These are phyloP conservation scores for Micropterix aruncella DNA, from an alignment of 2,888 invertebrate species.

Conservation along the genomic window DNA sequence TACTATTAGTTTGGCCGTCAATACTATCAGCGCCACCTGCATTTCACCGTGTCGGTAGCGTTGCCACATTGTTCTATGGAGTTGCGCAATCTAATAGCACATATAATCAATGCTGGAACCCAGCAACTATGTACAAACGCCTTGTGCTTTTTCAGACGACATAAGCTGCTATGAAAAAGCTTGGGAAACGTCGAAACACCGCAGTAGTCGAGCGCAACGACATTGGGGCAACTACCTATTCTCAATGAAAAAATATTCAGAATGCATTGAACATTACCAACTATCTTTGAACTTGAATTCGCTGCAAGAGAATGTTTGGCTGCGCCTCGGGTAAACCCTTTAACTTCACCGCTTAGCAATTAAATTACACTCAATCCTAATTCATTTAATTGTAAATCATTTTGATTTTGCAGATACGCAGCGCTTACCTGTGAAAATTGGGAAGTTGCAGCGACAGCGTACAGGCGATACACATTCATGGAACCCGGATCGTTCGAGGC, in stretches of 20 bases:
- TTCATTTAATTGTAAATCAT: not conserved
- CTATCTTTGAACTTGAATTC: conserved; percentile 75
- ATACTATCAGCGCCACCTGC: too few relatives aligned
- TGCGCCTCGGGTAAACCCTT: conserved; percentile 51
- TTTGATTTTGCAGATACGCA: conserved; percentile 40
- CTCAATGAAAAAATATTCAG: conserved; percentile 56
- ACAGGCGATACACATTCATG: conserved; percentile 74
- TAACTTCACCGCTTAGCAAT: not conserved
- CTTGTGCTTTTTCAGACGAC: conserved; percentile 61
- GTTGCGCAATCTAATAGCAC: too few relatives aligned
- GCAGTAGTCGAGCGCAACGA: conserved; percentile 73
- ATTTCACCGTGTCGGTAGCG: too few relatives aligned
- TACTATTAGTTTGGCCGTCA: too few relatives aligned
- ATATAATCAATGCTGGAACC: too few relatives aligned
- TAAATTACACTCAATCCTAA: not conserved
- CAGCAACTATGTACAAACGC: too few relatives aligned
- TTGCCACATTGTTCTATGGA: too few relatives aligned
- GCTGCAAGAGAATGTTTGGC: conserved; percentile 77
- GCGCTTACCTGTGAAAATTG: conserved; percentile 66
- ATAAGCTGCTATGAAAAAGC: conserved; percentile 72
- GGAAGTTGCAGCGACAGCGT: conserved; percentile 72
- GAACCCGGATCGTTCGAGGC: conserved; percentile 87
- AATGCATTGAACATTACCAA: conserved; percentile 70
- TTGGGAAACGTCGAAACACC: conserved; percentile 74
- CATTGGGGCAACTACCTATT: conserved; percentile 79